phyloP scores from a whole-genome alignment of 53 echinoderm and acorn worm genomes.

The Mesocentrotus franciscanus region DNA sequence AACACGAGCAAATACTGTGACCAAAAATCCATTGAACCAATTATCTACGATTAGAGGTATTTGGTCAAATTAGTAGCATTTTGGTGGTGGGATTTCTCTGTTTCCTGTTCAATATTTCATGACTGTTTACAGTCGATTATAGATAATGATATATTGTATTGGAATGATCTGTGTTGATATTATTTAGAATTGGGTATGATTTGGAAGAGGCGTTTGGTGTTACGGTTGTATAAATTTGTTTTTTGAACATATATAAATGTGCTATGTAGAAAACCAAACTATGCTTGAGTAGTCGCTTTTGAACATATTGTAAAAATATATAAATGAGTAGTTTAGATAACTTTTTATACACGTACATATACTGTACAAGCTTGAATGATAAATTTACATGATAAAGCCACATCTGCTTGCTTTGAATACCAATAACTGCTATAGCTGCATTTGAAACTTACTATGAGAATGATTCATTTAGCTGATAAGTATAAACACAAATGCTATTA shows the following conservation, averaged over 20 bases:
- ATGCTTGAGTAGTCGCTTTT: slow-evolving; percentile 35
- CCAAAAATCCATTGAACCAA: neutral
- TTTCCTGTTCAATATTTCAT: neutral
- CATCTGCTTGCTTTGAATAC: neutral
- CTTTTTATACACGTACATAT: slow-evolving; percentile 36
- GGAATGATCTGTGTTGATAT: neutral
- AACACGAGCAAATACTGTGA: neutral
- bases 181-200: neutral
- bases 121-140: neutral
- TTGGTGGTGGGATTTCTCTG: slow-evolving; percentile 9
- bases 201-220: neutral
- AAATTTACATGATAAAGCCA: neutral
- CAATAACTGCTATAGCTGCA: slow-evolving; percentile 25
- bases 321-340: slow-evolving; percentile 48
- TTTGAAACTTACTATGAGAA: neutral
- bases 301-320: slow-evolving; percentile 59
- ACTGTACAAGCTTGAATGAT: slow-evolving; percentile 9
- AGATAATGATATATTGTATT: neutral
- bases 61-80: neutral
- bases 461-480: neutral
- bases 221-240: slow-evolving; percentile 60
- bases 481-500: neutral
- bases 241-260: slow-evolving; percentile 58
- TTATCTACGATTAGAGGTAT: neutral
- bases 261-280: slow-evolving; percentile 51